phyloP scores from a whole-genome alignment of 2,113 vertebrate genomes.

The Chloropsis cyanopogon region DNA sequence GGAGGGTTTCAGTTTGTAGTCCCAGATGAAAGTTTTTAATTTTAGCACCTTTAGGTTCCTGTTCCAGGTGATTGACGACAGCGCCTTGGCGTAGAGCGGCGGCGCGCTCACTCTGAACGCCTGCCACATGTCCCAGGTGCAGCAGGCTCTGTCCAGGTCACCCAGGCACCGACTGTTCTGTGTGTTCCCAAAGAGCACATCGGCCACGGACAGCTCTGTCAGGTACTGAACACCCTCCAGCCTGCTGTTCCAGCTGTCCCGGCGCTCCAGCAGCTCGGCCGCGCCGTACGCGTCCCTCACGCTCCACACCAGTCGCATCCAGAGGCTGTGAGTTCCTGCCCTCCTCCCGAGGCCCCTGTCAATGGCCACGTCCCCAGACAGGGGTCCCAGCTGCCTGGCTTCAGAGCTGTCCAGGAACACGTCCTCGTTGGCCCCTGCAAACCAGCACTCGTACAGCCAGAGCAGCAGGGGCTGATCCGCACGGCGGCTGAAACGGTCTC shows the following conservation, averaged over 20 bases:
- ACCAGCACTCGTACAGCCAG: background rate
- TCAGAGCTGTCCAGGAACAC: fast-evolving
- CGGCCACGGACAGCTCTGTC: background rate
- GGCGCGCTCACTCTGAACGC: fast-evolving
- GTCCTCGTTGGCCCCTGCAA: fast-evolving
- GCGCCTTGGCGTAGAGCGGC: fast-evolving
- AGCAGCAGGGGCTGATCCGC: background rate
- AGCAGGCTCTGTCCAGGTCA: fast-evolving
- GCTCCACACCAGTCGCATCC: background rate
- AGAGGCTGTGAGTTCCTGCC: background rate
- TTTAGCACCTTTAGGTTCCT: fast-evolving
- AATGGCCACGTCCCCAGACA: background rate
- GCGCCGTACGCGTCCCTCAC: fast-evolving
- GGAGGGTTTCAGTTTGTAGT: fast-evolving
- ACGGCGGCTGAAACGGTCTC: fast-evolving
- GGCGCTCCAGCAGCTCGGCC: fast-evolving
- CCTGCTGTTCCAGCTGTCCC: background rate
- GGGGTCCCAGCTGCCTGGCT: background rate
- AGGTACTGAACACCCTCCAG: background rate
- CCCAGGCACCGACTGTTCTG: fast-evolving
- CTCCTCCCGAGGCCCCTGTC: background rate
- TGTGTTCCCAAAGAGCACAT: fast-evolving
- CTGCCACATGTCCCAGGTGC: background rate
- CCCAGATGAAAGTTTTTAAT: background rate
- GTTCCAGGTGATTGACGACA: fast-evolving